These are phyloP conservation scores for Drosophila ochracea DNA, from an alignment of 2,888 invertebrate species.

Conservation along the genomic window DNA sequence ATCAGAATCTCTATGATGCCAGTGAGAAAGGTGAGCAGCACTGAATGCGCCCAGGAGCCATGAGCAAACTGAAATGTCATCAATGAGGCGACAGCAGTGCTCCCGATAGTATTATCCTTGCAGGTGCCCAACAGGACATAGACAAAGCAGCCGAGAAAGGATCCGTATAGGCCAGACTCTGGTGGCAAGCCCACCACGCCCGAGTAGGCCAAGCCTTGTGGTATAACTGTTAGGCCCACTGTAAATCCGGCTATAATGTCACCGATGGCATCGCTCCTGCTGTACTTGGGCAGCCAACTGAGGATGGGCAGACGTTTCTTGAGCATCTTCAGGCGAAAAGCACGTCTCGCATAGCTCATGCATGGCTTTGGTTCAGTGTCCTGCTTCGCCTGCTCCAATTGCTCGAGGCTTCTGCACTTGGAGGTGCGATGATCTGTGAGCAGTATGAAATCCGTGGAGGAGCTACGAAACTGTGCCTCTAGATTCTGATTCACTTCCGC, in stretches of 20 bases:
- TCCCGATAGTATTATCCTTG: constrained; percentile 96
- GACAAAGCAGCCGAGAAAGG: constrained; percentile 95
- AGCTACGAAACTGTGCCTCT: constrained; percentile 80
- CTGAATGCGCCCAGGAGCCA: constrained; percentile 88
- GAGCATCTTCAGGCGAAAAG: constrained; percentile 89
- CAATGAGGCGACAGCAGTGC: constrained; percentile 95
- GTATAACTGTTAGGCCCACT: constrained; percentile 89
- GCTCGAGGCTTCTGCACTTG: constrained; percentile 71
- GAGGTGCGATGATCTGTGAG: constrained; percentile 81
- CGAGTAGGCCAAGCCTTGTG: constrained; percentile 94
- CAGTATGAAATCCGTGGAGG: constrained; percentile 82
- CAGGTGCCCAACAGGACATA: constrained; percentile 96
- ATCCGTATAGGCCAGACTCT: constrained; percentile 95
- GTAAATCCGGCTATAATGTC: constrained; percentile 97
- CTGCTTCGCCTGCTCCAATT: constrained; percentile 57
- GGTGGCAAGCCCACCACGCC: constrained; percentile 92
- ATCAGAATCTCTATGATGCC: constrained; percentile 92
- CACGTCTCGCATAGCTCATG: constrained; percentile 76
- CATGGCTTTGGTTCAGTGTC: constrained; percentile 40
- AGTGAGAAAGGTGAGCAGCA: constrained; percentile 91
- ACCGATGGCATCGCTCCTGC: constrained; percentile 89
- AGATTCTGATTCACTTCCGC: constrained; percentile 69
- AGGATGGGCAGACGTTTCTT: constrained; percentile 91
- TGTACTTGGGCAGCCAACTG: constrained; percentile 92
- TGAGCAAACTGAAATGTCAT: constrained; percentile 92